These are phyloP conservation scores for Myzus persicae DNA, from an alignment of 1,140 invertebrate genomes.

Conservation along the genomic window DNA sequence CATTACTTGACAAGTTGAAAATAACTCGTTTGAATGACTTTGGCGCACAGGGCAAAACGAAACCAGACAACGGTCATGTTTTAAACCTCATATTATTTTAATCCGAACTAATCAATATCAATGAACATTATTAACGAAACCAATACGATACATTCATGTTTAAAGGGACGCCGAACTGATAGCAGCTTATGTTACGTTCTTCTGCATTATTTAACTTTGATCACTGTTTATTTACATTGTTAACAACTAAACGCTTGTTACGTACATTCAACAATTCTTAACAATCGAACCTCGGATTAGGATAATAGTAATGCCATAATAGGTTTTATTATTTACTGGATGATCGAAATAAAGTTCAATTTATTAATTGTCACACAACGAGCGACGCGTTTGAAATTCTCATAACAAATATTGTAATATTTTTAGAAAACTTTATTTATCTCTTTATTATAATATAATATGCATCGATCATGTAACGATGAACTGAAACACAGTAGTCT, in stretches of 20 bases:
- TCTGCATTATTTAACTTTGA: background rate
- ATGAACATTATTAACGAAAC: background rate
- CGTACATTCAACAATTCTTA: background rate
- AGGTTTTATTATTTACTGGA: background rate
- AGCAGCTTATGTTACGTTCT: background rate
- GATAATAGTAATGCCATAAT: background rate
- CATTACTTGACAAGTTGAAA: too few species aligned
- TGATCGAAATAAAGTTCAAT: background rate
- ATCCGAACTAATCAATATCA: background rate
- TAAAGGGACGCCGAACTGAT: background rate
- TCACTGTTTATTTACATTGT: background rate
- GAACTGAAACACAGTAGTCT: background rate
- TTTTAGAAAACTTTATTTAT: background rate
- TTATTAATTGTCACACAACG: too few species aligned
- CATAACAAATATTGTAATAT: background rate
- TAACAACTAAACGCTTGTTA: background rate
- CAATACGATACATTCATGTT: background rate
- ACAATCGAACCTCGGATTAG: background rate
- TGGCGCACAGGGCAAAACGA: too few species aligned
- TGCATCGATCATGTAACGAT: background rate
- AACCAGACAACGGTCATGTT: background rate
- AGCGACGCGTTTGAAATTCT: background rate
- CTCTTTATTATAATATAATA: background rate
- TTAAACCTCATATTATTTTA: background rate
- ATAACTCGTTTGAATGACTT: too few species aligned